Percentiles rank a stretch among this genome's conserved stretches.
phyloP scores from a whole-genome alignment of 2,113 vertebrate genomes.

The Paramisgurnus dabryanus region DNA sequence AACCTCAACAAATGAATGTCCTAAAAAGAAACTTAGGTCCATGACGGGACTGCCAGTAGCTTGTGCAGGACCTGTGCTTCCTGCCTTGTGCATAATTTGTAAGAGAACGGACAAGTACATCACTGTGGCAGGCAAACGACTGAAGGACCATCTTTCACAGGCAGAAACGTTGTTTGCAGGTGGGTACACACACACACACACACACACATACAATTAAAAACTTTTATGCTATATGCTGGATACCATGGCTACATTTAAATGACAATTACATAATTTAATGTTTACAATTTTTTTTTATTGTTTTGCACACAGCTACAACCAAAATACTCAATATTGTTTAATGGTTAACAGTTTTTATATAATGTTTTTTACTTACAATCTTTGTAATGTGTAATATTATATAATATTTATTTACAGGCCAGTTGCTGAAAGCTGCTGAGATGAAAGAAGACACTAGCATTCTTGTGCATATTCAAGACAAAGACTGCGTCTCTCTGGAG shows the following conservation, averaged over 20 bases:
- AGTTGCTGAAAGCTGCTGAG: background rate
- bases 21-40: constrained; percentile 24
- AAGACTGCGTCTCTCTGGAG: background rate
- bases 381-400: too few relatives aligned
- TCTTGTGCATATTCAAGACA: background rate
- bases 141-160: too few relatives aligned
- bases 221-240: too few relatives aligned
- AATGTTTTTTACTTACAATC: too few relatives aligned
- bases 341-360: background rate
- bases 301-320: background rate
- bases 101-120: too few relatives aligned
- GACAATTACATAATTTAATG: too few relatives aligned
- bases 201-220: too few relatives aligned
- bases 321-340: background rate
- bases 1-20: background rate
- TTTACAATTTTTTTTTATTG: background rate
- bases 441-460: constrained; percentile 7
- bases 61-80: too few relatives aligned
- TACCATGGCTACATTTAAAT: too few relatives aligned
- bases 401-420: background rate
- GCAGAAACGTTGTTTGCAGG: too few relatives aligned
- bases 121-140: too few relatives aligned
- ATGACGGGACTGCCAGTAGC: constrained; percentile 10
- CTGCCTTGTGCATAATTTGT: too few relatives aligned
- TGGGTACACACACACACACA: background rate